Evolutionary conservation across 2,113 vertebrate genomes (phyloP).

Genomic region (Willisornis vidua): DNA sequence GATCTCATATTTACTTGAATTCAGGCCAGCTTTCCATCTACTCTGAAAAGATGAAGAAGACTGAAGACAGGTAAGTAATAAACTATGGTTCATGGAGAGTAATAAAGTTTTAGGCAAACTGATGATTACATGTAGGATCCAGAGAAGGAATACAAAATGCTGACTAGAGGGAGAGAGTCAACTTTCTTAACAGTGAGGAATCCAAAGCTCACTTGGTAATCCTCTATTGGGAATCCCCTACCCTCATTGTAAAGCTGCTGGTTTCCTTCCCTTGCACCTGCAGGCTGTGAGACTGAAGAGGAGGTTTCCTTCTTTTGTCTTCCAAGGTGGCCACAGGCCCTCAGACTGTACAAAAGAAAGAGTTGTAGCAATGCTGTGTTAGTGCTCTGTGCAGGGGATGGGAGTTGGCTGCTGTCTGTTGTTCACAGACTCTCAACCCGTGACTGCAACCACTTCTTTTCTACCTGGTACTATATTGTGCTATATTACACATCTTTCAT

Average conservation of each 20-base stretch:
- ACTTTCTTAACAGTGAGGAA: background rate
- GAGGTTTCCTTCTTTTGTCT: background rate
- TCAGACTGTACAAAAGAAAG: background rate
- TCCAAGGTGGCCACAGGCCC: background rate
- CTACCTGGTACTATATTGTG: accelerated
- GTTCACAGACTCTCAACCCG: background rate
- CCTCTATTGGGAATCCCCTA: background rate
- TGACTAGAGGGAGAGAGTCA: background rate
- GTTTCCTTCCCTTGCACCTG: too few species aligned
- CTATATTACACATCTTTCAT: background rate
- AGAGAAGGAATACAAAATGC: background rate
- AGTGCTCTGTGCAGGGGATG: background rate
- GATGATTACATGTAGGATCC: background rate
- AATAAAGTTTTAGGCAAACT: background rate
- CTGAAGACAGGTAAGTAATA: background rate
- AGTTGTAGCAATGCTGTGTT: background rate
- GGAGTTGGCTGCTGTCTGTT: background rate
- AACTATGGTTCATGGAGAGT: background rate
- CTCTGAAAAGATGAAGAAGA: background rate
- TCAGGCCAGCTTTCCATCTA: background rate
- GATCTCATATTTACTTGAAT: background rate
- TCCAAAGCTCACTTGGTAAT: background rate
- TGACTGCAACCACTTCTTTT: background rate
- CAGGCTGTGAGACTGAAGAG: background rate
- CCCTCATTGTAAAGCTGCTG: background rate